Base-by-base conservation (phyloP, 2,888 invertebrate species). In the Drosophila nigricruria region DNA sequence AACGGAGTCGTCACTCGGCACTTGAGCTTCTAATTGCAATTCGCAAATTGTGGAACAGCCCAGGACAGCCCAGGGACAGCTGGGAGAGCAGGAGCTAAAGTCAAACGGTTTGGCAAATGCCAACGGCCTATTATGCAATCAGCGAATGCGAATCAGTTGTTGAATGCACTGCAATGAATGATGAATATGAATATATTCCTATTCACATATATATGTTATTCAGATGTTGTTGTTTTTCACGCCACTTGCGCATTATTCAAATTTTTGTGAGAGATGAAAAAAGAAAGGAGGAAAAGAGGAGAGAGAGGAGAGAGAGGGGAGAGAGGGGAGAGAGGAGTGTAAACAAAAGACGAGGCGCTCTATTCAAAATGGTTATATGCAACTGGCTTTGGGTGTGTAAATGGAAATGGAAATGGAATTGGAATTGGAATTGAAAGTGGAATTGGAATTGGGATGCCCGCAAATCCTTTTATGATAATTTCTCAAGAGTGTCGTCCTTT, bases 401-500 rank as follows among this genome's bases (percentile, higher is more conserved):
- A 23, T 43, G 25, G 20, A 47, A 58, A 66, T 49, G 36, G n/a
- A 30, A 36, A 30, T 54, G 64, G 30, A 42, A 40, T 27, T 50
- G 61, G 32, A 20, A 53, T 34, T 43, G 59, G 45, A 34, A 58
- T 16, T 53, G 52, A 30, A 32, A 25, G 23, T 64, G 64, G 45
- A 56, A 27, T 50, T 60, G 50, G 20, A 62, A 42, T 40, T 50
- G 60, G 30, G 42, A 56, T 72, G 81, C 80, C 90, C 82, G 79
- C 83, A 88, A 89, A 89, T 89, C 91, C 91, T 91, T 91, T 91
- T 91, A 91, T 91, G 91, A 91, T 91, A 91, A 91, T 91, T 91
- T 91, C 92, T 91, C 91, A 91, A 90, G 91, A 92, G 91, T 91
- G 91, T 91, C 91, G 92, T 92, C 91, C 92, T 91, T 91, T 91